Conservation (phyloP, 1,140 invertebrate species). For the Macrostomum lignano region DNA sequence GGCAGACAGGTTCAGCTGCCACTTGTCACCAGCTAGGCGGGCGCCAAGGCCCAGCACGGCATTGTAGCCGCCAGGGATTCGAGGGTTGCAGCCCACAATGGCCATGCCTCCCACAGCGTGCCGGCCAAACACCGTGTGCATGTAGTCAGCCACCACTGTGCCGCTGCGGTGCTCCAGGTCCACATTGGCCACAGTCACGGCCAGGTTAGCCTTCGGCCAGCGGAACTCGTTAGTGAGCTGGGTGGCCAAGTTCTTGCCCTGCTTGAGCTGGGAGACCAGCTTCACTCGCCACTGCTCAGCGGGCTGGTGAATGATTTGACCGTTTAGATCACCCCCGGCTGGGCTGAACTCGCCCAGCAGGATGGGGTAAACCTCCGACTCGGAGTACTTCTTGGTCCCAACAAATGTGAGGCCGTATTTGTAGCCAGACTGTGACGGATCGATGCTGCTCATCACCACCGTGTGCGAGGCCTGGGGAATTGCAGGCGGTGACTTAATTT, state of each 20-base stretch:
- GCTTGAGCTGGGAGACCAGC: constrained; percentile 39
- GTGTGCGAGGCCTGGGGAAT: too few species aligned
- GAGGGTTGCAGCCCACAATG: constrained; percentile 1
- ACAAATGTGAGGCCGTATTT: constrained; percentile 89
- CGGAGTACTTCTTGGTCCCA: constrained; percentile 32
- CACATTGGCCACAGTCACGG: constrained; percentile 3
- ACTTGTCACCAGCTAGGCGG: constrained; percentile 1
- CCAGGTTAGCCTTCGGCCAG: background rate
- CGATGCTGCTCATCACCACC: constrained; percentile 43
- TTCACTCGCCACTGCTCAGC: constrained; percentile 45
- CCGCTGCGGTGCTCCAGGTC: constrained; percentile 3
- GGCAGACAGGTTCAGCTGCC: background rate
- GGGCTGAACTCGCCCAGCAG: constrained; percentile 84
- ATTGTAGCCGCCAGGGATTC: background rate
- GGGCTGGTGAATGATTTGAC: constrained; percentile 73
- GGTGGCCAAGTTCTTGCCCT: background rate
- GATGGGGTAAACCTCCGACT: constrained; percentile 48
- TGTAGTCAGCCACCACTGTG: background rate
- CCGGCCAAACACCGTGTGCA: constrained; percentile 1
- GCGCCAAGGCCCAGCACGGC: constrained; percentile 3
- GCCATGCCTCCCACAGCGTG: constrained; percentile 2
- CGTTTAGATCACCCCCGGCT: constrained; percentile 73
- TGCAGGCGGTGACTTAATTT: too few species aligned
- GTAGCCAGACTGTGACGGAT: constrained; percentile 77
- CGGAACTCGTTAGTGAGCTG: constrained; percentile 2